phyloP scores from a whole-genome alignment of 2,888 invertebrate genomes.

The Azorinus chamasolen region DNA sequence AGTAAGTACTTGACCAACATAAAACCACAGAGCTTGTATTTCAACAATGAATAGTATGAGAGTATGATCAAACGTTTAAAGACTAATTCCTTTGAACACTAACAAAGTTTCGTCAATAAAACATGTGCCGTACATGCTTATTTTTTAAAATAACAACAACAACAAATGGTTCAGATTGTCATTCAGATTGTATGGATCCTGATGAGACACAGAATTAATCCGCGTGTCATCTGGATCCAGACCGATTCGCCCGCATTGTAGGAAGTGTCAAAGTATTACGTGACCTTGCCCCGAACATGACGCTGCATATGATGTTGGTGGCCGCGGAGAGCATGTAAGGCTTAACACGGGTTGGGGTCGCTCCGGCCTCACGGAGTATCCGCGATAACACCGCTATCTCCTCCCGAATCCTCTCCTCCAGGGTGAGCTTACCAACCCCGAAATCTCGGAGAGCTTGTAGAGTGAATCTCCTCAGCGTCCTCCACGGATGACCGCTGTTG shows the following conservation, averaged over 20 bases:
- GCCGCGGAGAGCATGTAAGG: conserved; percentile 69
- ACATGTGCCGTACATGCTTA: no score
- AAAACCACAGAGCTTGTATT: no score
- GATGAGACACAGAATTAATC: no score
- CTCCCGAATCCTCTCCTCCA: conserved; percentile 72
- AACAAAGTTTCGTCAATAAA: no score
- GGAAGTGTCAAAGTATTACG: conserved; percentile 18
- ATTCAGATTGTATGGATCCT: no score
- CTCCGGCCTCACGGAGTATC: conserved; percentile 49
- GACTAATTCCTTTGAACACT: no score
- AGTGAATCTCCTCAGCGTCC: conserved; percentile 68
- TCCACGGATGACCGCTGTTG: conserved; percentile 74
- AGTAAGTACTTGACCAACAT: no score
- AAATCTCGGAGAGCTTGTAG: conserved; percentile 74
- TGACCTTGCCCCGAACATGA: conserved; percentile 75
- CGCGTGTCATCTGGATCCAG: no score
- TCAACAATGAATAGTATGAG: no score
- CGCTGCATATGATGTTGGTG: conserved; percentile 77
- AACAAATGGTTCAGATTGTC: no score
- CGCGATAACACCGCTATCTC: conserved; percentile 66
- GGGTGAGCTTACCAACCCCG: conserved; percentile 74
- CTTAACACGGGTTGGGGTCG: conserved; percentile 62
- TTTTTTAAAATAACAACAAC: no score
- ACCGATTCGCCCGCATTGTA: neutral
- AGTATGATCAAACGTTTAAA: no score